Conservation (phyloP, 2,888 invertebrate genomes). For the Elmis aenea region DNA sequence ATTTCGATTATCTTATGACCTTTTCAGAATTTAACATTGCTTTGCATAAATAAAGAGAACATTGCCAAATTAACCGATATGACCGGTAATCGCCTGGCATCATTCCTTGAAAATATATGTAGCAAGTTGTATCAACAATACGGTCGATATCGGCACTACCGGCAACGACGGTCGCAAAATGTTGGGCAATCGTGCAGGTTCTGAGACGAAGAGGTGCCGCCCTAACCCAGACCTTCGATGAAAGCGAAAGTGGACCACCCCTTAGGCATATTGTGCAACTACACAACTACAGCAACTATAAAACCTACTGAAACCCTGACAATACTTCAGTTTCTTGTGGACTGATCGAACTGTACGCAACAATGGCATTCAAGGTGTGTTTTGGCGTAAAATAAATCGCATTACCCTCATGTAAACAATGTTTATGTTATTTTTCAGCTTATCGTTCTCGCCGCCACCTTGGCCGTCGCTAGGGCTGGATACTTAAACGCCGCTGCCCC, state of each 20-base stretch:
- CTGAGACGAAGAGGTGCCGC: conserved; percentile 22
- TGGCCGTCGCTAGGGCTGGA: conserved; percentile 59
- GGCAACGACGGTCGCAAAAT: conserved; percentile 10
- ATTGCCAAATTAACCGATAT: no score
- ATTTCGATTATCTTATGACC: no score
- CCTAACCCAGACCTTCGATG: conserved; percentile 45
- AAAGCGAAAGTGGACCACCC: conserved; percentile 42
- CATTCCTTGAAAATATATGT: no score
- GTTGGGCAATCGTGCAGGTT: conserved; percentile 13
- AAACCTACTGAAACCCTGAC: conserved; percentile 12
- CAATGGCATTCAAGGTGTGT: conserved; percentile 33
- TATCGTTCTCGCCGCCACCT: conserved; percentile 53
- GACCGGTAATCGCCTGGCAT: no score
- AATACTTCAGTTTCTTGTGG: conserved; percentile 19
- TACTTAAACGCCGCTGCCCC: conserved; percentile 46
- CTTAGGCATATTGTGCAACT: conserved; percentile 25
- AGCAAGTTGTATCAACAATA: no score
- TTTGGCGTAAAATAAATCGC: no score
- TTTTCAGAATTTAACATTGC: no score
- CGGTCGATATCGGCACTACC: conserved; percentile 7
- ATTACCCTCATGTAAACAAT: no score
- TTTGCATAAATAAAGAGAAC: no score
- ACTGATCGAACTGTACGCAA: conserved; percentile 12
- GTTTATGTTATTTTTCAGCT: conserved; percentile 46
- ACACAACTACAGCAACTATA: conserved; percentile 18